Evolutionary conservation across 2,113 vertebrate genomes (phyloP).

Genomic region (Halichoerus grypus): DNA sequence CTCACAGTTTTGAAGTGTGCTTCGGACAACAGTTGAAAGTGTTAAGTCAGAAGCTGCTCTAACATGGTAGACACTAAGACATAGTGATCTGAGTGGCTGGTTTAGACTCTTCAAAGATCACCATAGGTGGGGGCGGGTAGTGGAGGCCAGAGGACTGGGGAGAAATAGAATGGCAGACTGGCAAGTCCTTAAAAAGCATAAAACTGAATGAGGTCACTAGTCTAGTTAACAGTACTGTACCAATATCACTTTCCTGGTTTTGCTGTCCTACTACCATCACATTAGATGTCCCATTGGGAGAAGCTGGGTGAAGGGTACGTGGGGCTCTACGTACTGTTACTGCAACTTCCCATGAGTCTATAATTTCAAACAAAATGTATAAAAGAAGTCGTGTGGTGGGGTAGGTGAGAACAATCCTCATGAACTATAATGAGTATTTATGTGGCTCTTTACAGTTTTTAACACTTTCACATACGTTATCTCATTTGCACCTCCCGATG

Average conservation of each 20-base stretch:
- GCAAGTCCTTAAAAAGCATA: not conserved
- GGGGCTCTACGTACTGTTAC: not conserved
- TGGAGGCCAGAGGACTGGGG: not conserved
- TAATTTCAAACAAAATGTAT: slow-evolving; percentile 49
- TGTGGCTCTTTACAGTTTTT: not conserved
- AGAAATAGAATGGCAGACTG: not conserved
- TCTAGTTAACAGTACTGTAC: not conserved
- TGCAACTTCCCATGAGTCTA: not conserved
- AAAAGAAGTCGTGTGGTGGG: not conserved
- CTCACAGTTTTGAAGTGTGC: slow-evolving; percentile 12
- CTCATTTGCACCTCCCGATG: not conserved
- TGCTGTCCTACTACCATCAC: not conserved
- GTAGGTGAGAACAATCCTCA: not conserved
- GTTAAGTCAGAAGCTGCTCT: slow-evolving; percentile 17
- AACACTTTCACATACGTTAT: not conserved
- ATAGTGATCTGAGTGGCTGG: not conserved
- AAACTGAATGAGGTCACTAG: not conserved
- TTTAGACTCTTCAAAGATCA: not conserved
- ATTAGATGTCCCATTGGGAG: not conserved
- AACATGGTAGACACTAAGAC: not conserved
- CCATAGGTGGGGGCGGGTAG: not conserved
- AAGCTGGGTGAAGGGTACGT: not conserved
- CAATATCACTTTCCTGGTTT: not conserved
- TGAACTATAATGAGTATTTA: not conserved
- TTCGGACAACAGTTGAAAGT: not conserved